Base-by-base conservation (phyloP, 2,888 invertebrate species). In the Diadegma fenestrale region DNA sequence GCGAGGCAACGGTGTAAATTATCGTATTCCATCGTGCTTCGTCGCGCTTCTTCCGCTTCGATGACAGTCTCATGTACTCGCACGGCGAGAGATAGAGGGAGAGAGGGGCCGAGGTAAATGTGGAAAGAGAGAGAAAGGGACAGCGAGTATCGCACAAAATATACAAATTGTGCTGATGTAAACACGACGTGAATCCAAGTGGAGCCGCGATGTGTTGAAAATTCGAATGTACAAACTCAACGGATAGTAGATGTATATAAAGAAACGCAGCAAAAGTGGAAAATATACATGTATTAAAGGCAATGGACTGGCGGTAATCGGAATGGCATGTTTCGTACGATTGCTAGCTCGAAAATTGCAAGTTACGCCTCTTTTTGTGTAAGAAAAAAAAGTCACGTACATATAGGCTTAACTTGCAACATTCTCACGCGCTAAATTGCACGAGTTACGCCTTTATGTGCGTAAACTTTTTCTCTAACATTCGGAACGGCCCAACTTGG, bases 1-100 rank as follows among this genome's bases (percentile, higher is more conserved):
- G 41, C 43, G 64, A 79, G 58, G 22, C 41, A 73, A 43, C 73
- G 80, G 82, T 85, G 84, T 82, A 87, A 89, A 90, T 90, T 88
- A 89, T 89, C 88, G 87, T 88, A 90, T 88, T 86, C 81, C 86
- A 90, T 89, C 88, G 84, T 84, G 88, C 87, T 87, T 86, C 89
- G 82, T 85, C 79, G 81, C 82, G 75, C 68, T 54, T 45, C 80
- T 84, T 80, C 84, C 80, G 63, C 77, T 84, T 73, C 80, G 77
- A 43, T 78, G 84, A 83, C 75, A 69, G 48, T 72, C 71, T 66
- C 80, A 51, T 58, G 77, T 30, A 43, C 81, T 61, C 78, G 78
- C 68, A 69, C n/a, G n/a, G n/a, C n/a, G 82, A 76, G 66, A 82
- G 88, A 75, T 87, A 78, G 82, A 84, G 77, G 72, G 66, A 45